Evolutionary conservation across 2,113 vertebrate genomes (phyloP), one percentile per base, ranked within the genome.

Genomic region (Cheirogaleus medius): DNA sequence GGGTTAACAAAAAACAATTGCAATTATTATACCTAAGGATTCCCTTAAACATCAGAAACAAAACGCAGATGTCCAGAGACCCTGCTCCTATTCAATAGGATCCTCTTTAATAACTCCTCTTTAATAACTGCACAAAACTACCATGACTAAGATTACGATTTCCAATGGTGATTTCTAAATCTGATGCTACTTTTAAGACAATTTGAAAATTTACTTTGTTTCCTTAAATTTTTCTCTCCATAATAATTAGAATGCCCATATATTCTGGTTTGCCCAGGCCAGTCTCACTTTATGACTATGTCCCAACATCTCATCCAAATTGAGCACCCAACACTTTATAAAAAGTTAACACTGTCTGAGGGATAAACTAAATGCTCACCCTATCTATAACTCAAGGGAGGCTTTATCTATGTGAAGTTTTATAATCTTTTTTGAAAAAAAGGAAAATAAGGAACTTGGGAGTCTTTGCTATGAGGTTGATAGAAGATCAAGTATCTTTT

Each of bases 401-500:
- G 1, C 27, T 87, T 73, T 93, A 47, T 58, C 14, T 52, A 60
- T 37, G 63, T 52, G 44, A 85, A 58, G 18, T 74, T 81, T 97
- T 11, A 87, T 54, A 23, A 56, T 82, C 49, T 54, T 69, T 87
- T 42, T 77, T 64, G 58, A 8, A 69, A 93, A 93, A 60, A 3
- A 29, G 6, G 32, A 83, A 68, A 89, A 78, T 32, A 92, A 80
- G 44, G 90, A 88, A 88, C 71, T 44, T 71, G 13, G 8, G 44
- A 39, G 17, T 32, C 54, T 81, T 88, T 71, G 5, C 58, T 78
- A 29, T 80, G 34, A 86, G 64, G 83, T 1, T 87, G 71, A 88
- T 23, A 37, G 90, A 93, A 87, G 49, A 84, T 80, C 56, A 91
- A 87, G 42, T 32, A 77, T 78, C 32, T 69, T 90, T 95, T 87